A percentile compares a stretch with the other conserved stretches of the same genome.
Evolutionary conservation across 2,888 invertebrate species (phyloP).

Genomic region (Dasysyrphus albostriatus): DNA sequence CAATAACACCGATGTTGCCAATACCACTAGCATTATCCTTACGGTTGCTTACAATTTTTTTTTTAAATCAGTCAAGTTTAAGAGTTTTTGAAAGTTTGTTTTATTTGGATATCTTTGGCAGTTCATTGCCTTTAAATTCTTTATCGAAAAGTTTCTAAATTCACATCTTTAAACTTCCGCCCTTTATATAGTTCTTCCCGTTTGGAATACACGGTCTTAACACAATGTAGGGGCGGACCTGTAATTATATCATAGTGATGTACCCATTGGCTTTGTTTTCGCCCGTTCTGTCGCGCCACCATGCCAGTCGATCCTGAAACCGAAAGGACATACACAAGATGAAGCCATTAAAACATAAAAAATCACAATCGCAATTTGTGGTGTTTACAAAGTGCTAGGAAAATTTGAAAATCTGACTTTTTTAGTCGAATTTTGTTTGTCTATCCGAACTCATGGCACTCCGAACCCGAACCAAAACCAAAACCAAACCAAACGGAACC

Average conservation of each 20-base stretch:
- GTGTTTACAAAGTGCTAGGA: conserved; percentile 76
- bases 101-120: no score
- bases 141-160: no score
- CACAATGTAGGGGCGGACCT: no score
- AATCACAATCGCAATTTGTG: conserved; percentile 73
- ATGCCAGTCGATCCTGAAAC: conserved; percentile 19
- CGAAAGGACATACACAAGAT: conserved; percentile 68
- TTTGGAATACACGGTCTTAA: background rate
- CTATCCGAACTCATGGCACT: conserved; percentile 9
- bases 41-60: no score
- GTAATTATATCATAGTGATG: background rate
- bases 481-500: background rate
- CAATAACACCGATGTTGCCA: no score
- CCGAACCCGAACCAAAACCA: background rate
- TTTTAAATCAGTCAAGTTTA: no score
- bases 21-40: no score
- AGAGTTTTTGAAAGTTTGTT: no score
- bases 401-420: conserved; percentile 74
- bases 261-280: conserved; percentile 35
- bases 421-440: conserved; percentile 69
- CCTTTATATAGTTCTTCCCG: background rate
- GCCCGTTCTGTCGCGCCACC: conserved; percentile 21
- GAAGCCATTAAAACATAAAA: conserved; percentile 74
- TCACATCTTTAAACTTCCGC: background rate
- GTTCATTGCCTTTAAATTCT: no score